Percentiles rank a stretch among this genome's conserved stretches.
phyloP scores from a whole-genome alignment of 2,888 invertebrate species.

The Melinopterus prodromus region DNA sequence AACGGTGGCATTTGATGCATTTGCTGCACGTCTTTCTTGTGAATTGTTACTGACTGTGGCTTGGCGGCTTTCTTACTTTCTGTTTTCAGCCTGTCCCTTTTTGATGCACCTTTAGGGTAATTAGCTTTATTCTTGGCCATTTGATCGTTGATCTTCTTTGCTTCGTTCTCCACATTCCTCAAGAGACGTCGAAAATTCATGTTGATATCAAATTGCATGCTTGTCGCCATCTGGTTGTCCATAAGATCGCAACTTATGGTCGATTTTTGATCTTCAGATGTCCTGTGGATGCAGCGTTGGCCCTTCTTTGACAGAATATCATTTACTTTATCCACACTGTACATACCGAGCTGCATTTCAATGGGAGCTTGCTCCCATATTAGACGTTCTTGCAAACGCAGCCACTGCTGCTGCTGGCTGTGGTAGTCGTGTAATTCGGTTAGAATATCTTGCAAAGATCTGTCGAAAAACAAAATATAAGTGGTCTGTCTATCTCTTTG shows the following conservation, averaged over 20 bases:
- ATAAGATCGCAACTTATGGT: slow-evolving; percentile 58
- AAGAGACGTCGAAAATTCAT: slow-evolving; percentile 61
- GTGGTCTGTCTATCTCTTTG: too few species aligned
- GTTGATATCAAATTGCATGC: slow-evolving; percentile 59
- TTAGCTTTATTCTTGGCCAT: slow-evolving; percentile 50
- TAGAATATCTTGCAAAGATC: slow-evolving; percentile 69
- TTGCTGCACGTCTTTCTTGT: slow-evolving; percentile 30
- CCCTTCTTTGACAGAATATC: slow-evolving; percentile 52
- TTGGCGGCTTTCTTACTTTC: slow-evolving; percentile 28
- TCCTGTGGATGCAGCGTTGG: slow-evolving; percentile 59
- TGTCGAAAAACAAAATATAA: slow-evolving; percentile 46
- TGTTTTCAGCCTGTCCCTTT: slow-evolving; percentile 27
- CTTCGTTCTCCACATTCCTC: slow-evolving; percentile 63
- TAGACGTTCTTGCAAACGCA: slow-evolving; percentile 67
- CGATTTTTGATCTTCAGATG: slow-evolving; percentile 54
- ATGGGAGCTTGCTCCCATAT: slow-evolving; percentile 64
- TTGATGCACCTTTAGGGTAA: slow-evolving; percentile 33
- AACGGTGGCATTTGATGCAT: slow-evolving; percentile 46
- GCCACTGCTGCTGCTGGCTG: slow-evolving; percentile 68
- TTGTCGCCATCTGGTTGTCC: slow-evolving; percentile 58
- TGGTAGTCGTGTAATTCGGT: slow-evolving; percentile 71
- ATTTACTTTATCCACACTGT: slow-evolving; percentile 53
- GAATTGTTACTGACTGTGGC: not conserved
- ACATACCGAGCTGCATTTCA: slow-evolving; percentile 56
- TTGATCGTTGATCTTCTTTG: slow-evolving; percentile 61